Conservation (phyloP, 2,113 vertebrate genomes). For the Excalfactoria chinensis region DNA sequence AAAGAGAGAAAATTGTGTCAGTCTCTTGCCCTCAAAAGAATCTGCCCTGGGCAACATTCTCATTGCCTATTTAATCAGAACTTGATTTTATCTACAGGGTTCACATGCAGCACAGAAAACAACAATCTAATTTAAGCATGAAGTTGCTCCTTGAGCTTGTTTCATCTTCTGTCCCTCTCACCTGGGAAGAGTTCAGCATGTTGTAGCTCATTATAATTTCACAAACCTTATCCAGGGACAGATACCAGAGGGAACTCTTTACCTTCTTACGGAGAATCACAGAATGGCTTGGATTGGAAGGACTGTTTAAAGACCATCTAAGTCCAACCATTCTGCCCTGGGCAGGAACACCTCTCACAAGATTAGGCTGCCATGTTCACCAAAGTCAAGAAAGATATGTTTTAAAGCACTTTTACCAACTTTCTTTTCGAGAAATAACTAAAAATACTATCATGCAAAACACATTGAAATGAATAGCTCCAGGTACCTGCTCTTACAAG, state of each 20-base stretch:
- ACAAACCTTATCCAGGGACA: not conserved
- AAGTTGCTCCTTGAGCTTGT: not conserved
- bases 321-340: not conserved
- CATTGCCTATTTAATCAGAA: not conserved
- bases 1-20: not conserved
- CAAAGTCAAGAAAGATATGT: not conserved
- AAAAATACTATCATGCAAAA: not conserved
- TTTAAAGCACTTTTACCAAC: accelerated
- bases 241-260: not conserved
- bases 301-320: not conserved
- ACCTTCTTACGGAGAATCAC: not conserved
- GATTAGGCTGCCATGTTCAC: not conserved
- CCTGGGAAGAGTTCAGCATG: not conserved
- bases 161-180: not conserved
- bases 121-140: not conserved
- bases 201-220: not conserved
- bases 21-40: not conserved
- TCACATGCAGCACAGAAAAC: not conserved
- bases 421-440: not conserved
- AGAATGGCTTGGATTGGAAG: not conserved
- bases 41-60: not conserved
- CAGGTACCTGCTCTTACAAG: accelerated
- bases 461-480: not conserved
- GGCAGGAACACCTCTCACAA: not conserved
- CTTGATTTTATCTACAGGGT: not conserved